Evolutionary conservation across 1,140 invertebrate species (phyloP).

Genomic region (Drosophila mojavensis): DNA sequence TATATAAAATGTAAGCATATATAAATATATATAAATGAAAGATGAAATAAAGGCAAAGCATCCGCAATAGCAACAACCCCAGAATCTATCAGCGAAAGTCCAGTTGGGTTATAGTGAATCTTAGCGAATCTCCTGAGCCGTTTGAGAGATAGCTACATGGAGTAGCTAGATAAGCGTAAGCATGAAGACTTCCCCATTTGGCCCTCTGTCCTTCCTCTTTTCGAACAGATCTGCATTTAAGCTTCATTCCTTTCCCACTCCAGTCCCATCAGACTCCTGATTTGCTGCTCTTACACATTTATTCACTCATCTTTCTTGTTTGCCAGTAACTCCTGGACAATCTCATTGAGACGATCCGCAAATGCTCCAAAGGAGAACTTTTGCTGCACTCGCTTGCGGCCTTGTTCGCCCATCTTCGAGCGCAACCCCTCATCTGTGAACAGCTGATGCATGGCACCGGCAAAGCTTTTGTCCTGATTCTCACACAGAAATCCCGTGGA

Average conservation of each 20-base stretch:
- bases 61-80: neutral
- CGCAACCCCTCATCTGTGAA: conserved; percentile 87
- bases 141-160: no score
- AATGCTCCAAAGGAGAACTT: conserved; percentile 93
- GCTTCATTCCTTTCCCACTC: no score
- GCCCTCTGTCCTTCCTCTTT: neutral
- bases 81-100: no score
- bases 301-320: conserved; percentile 57
- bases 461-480: conserved; percentile 89
- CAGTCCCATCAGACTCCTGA: no score
- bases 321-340: conserved; percentile 84
- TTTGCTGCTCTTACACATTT: conserved; percentile 27
- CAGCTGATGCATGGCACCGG: conserved; percentile 89
- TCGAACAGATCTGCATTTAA: neutral
- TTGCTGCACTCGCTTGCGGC: conserved; percentile 88
- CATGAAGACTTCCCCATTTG: no score
- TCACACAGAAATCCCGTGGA: conserved; percentile 95
- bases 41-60: conserved; percentile 43
- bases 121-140: no score
- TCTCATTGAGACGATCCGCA: conserved; percentile 87
- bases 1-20: neutral
- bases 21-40: conserved; percentile 35
- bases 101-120: no score
- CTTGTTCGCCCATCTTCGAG: conserved; percentile 88
- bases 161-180: no score